Evolutionary conservation across 2,113 vertebrate genomes (phyloP).

Genomic region (Hemiscyllium ocellatum): DNA sequence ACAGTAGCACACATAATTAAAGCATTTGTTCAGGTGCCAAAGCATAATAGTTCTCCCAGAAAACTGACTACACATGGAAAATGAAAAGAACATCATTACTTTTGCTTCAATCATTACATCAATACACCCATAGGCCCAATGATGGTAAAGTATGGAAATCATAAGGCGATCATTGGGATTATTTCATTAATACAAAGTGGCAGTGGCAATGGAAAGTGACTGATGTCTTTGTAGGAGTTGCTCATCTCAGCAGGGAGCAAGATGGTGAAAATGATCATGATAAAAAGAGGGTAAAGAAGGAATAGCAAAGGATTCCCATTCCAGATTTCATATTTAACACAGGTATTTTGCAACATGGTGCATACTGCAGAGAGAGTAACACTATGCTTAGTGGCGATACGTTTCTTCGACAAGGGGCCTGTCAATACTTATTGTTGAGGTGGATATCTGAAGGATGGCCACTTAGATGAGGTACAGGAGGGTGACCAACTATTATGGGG

Average conservation of each 20-base stretch:
- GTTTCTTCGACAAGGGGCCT: no score
- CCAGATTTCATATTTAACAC: background rate
- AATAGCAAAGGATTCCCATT: background rate
- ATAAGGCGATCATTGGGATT: background rate
- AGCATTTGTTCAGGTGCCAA: background rate
- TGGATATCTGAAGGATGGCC: background rate
- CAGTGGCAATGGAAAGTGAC: background rate
- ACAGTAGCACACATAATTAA: background rate
- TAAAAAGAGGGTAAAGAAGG: background rate
- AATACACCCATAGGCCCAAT: background rate
- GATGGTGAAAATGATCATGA: background rate
- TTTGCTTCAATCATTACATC: background rate
- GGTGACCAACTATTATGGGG: no score
- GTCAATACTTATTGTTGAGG: background rate
- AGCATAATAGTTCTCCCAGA: background rate
- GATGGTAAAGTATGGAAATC: background rate
- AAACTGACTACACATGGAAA: background rate
- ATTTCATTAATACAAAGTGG: background rate
- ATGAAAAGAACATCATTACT: background rate
- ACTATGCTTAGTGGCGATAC: background rate
- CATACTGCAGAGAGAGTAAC: background rate
- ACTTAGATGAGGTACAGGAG: background rate
- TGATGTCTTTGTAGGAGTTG: background rate
- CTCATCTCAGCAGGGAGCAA: background rate
- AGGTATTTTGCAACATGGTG: background rate